Percentiles rank a stretch among this genome's conserved stretches.
phyloP scores from a whole-genome alignment of 2,113 vertebrate genomes.

The Dipodomys spectabilis region DNA sequence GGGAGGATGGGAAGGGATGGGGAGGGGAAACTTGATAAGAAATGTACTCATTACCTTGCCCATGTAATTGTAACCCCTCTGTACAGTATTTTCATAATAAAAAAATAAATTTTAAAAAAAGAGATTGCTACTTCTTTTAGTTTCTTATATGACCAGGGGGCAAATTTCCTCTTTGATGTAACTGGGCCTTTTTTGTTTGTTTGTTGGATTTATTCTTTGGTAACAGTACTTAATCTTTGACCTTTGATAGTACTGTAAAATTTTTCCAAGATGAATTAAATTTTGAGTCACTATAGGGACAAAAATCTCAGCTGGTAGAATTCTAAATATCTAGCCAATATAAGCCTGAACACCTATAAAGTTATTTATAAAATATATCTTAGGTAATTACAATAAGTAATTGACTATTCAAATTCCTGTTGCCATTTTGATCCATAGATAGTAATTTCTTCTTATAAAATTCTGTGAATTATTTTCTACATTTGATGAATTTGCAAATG shows the following conservation, averaged over 20 bases:
- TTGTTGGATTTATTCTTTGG: neutral
- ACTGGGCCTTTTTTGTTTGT: neutral
- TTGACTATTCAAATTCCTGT: no score
- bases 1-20: no score
- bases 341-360: no score
- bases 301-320: neutral
- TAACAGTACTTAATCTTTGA: neutral
- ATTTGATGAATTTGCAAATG: neutral
- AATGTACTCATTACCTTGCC: no score
- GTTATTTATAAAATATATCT: no score
- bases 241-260: neutral
- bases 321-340: no score
- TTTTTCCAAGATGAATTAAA: neutral
- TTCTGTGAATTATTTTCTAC: slow-evolving; percentile 11
- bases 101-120: neutral
- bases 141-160: neutral
- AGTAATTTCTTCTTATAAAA: neutral
- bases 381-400: no score
- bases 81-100: neutral
- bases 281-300: neutral
- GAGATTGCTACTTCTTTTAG: neutral
- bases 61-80: no score
- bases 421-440: neutral
- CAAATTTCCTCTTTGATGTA: no score
- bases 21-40: no score